phyloP scores from a whole-genome alignment of 2,113 vertebrate genomes.

The Phalacrocorax aristotelis region DNA sequence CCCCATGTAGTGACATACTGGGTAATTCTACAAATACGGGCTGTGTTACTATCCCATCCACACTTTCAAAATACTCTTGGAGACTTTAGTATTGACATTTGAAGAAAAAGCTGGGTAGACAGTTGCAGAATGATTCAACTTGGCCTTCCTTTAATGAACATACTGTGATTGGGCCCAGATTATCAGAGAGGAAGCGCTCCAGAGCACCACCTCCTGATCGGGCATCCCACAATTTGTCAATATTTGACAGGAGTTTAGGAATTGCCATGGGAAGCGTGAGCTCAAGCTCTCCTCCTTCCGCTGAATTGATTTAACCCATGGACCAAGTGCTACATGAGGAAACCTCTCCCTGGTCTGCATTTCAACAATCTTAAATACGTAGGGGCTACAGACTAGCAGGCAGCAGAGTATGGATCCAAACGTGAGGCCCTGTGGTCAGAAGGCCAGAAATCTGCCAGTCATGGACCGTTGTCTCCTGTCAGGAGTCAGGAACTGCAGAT shows the following conservation, averaged over 20 bases:
- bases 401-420: background rate
- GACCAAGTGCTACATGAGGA: rapidly evolving
- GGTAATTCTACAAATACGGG: background rate
- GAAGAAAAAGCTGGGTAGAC: background rate
- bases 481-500: background rate
- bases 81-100: background rate
- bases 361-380: background rate
- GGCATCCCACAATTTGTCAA: background rate
- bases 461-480: background rate
- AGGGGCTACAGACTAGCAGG: background rate
- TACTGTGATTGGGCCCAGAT: background rate
- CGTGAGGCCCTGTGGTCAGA: background rate
- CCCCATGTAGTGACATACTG: background rate
- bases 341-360: background rate
- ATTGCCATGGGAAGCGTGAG: background rate
- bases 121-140: background rate
- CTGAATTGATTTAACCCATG: background rate
- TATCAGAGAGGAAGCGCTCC: background rate
- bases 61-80: background rate
- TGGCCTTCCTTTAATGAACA: background rate
- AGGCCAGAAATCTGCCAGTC: background rate
- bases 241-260: background rate
- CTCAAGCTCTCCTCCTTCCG: background rate
- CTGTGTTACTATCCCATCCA: background rate
- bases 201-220: background rate